These are phyloP conservation scores for Aplysia californica DNA, from an alignment of 1,140 invertebrate genomes.

Conservation along the genomic window DNA sequence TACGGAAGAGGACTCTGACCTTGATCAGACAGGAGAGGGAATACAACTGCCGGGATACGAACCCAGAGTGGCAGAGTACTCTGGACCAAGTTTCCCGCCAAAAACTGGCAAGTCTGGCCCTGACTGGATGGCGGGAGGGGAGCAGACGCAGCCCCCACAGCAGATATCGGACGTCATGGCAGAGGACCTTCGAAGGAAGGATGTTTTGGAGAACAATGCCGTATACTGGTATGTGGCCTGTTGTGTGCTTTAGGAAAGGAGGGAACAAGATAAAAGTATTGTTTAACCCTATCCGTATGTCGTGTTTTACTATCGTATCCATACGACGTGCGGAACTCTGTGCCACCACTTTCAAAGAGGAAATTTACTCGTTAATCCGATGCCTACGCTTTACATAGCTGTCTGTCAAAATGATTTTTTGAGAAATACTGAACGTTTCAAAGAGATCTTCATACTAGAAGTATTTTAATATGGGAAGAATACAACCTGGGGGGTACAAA, in stretches of 20 bases:
- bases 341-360: no score
- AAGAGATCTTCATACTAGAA: no score
- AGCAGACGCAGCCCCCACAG: conserved; percentile 21
- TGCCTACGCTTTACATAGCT: no score
- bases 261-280: no score
- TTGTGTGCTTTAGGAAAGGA: background rate
- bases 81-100: conserved; percentile 44
- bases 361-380: no score
- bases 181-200: conserved; percentile 51
- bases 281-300: no score
- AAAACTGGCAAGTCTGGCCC: background rate
- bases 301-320: no score
- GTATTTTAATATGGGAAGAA: no score
- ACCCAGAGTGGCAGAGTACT: conserved; percentile 30
- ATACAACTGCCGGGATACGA: conserved; percentile 58
- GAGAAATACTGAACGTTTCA: no score
- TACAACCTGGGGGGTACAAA: no score
- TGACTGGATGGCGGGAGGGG: conserved; percentile 8
- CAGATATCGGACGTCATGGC: conserved; percentile 53
- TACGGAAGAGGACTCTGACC: conserved; percentile 35
- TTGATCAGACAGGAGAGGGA: conserved; percentile 47
- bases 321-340: no score
- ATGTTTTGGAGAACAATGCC: conserved; percentile 55
- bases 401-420: no score
- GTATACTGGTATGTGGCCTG: conserved; percentile 50